A percentile compares a stretch with the other conserved stretches of the same genome.
Conservation (phyloP, 1,140 invertebrate species). For the Musca vetustissima region DNA sequence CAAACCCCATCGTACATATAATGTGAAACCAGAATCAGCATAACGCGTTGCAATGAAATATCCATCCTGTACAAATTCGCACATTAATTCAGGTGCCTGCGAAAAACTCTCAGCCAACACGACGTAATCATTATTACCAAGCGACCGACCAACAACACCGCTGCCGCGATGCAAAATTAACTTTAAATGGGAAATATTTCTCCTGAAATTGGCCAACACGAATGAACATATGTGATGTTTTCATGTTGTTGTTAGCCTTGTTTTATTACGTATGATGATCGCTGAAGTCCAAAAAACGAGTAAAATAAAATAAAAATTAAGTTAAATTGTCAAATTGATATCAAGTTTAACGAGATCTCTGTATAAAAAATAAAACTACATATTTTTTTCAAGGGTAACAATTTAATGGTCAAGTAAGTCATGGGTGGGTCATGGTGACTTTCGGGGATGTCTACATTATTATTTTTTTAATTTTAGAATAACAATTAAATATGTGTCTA, state of each 20-base stretch:
- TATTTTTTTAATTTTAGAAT: too few relatives aligned
- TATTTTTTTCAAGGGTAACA: too few relatives aligned
- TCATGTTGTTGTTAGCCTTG: neutral
- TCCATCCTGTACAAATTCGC: constrained; percentile 3
- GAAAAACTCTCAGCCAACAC: constrained; percentile 10
- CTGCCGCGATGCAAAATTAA: neutral
- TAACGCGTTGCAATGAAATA: too few relatives aligned
- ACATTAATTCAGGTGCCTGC: constrained; percentile 21
- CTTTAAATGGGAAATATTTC: constrained; percentile 20
- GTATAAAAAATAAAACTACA: neutral
- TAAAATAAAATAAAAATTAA: too few relatives aligned
- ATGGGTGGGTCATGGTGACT: too few relatives aligned
- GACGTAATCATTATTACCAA: neutral
- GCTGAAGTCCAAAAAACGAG: too few relatives aligned
- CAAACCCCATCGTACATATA: constrained; percentile 1
- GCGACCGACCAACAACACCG: too few relatives aligned
- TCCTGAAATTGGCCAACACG: constrained; percentile 16
- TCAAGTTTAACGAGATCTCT: constrained; percentile 1
- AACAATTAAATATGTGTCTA: too few relatives aligned
- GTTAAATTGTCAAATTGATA: constrained; percentile 8
- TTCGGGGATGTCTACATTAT: too few relatives aligned
- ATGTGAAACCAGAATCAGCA: neutral
- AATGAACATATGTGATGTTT: constrained; percentile 1
- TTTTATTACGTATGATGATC: too few relatives aligned
- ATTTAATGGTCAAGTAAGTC: too few relatives aligned